A percentile compares a stretch with the other conserved stretches of the same genome.
These are phyloP conservation scores for Chiloscyllium punctatum DNA, from an alignment of 2,797 vertebrate species.

Conservation along the genomic window DNA sequence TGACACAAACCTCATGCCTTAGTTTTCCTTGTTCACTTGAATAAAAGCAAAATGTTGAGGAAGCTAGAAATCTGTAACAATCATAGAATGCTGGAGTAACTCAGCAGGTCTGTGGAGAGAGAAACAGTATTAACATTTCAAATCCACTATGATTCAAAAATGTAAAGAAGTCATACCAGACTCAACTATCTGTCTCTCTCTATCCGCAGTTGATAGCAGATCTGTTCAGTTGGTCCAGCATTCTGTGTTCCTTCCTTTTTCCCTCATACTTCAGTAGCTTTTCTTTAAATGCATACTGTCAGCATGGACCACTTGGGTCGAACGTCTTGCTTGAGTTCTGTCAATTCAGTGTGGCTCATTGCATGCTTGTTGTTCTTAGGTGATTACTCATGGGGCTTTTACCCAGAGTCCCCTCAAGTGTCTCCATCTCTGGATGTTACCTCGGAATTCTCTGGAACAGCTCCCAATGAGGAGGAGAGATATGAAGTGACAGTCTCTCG, in stretches of 20 bases:
- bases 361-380: slow-evolving; percentile 53
- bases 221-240: background rate
- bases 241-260: background rate
- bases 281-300: background rate
- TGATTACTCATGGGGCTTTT: slow-evolving; percentile 77
- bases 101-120: too few relatives aligned
- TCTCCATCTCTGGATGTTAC: slow-evolving; percentile 45
- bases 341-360: background rate
- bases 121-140: too few relatives aligned
- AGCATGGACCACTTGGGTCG: background rate
- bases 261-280: background rate
- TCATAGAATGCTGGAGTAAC: too few relatives aligned
- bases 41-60: too few relatives aligned
- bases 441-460: slow-evolving; percentile 44
- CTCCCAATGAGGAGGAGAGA: slow-evolving; percentile 59
- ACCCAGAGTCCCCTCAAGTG: slow-evolving; percentile 50
- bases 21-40: too few relatives aligned
- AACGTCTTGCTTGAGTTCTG: background rate
- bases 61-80: too few relatives aligned
- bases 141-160: too few relatives aligned
- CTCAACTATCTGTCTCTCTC: too few relatives aligned
- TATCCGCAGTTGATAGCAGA: too few relatives aligned
- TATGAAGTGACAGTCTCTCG: slow-evolving; percentile 67
- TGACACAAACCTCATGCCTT: background rate
- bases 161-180: too few relatives aligned